A percentile compares a stretch with the other conserved stretches of the same genome.
Conservation (phyloP, 2,797 vertebrate genomes). For the Chaetophractus vellerosus region DNA sequence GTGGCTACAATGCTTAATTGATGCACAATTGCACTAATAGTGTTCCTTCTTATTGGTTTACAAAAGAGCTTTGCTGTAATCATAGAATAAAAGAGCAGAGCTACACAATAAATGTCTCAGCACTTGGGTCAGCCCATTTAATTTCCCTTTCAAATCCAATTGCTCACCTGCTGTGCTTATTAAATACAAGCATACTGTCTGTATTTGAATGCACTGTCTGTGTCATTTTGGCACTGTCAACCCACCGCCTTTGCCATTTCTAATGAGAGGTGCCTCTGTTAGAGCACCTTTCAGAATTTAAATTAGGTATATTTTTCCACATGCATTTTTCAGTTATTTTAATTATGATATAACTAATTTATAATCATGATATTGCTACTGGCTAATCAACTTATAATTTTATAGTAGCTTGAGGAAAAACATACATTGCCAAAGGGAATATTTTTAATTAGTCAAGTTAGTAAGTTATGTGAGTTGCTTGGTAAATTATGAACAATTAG, state of each 20-base stretch:
- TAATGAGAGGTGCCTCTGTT: constrained; percentile 64
- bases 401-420: constrained; percentile 69
- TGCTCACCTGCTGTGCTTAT: constrained; percentile 87
- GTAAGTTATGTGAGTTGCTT: constrained; percentile 58
- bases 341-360: constrained; percentile 76
- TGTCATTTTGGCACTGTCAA: constrained; percentile 71
- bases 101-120: constrained; percentile 85
- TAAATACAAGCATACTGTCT: constrained; percentile 84
- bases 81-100: constrained; percentile 80
- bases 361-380: constrained; percentile 68
- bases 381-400: constrained; percentile 78
- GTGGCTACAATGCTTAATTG: constrained; percentile 81
- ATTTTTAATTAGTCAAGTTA: constrained; percentile 74
- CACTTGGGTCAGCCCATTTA: constrained; percentile 87
- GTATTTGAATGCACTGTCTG: constrained; percentile 81
- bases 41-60: constrained; percentile 84
- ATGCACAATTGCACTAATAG: constrained; percentile 78
- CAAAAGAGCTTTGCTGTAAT: constrained; percentile 85
- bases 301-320: constrained; percentile 72
- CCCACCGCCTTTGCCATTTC: constrained; percentile 81
- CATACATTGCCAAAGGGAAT: constrained; percentile 64
- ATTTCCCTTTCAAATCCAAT: constrained; percentile 90
- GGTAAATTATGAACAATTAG: constrained; percentile 42
- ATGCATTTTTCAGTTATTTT: neutral
- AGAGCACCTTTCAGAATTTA: constrained; percentile 59